Base-by-base conservation (phyloP, 2,113 vertebrate species). In the Psittacus erithacus region DNA sequence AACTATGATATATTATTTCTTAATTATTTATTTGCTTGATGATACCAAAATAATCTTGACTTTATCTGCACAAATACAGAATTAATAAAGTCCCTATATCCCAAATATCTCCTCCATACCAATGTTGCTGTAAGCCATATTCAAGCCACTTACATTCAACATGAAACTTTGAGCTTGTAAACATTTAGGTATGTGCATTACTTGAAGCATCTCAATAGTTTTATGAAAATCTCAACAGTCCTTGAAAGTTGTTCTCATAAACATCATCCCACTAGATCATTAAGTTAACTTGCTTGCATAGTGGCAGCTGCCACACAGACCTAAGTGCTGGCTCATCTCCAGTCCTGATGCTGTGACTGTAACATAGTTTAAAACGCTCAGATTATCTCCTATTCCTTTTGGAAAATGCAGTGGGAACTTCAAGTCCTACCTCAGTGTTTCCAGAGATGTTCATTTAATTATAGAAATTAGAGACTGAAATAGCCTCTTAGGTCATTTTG, bases 341-440 rank as follows among this genome's bases (percentile, higher is more conserved):
- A 85, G 14, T 64, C 41, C 33, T 35, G 29, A 47, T 73, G 43
- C 25, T 79, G 31, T 41, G 62, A 38, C 55, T 65, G 41, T 33
- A 71, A 35, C 17, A 65, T 49, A 91, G 23, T 49, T 63, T 86
- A 90, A 75, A 88, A 80, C 52, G 80, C 38, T 67, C 95, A 90
- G 50, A 68, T 94, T 95, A 91, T 93, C 53, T 95, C 53, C 67
- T 62, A 43, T 89, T 82, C 57, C 57, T 96, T 82, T 91, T 78
- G 86, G 69, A 97, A 97, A 88, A 82, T 25, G 64, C 68, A 62
- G 31, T 14, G 22, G 46, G 57, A 69, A 88, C 71, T 94, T 90
- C 73, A 93, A 93, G 85, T 92, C 96, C 59, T n/a, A 85, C 68
- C 38, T 92, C 68, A 82, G 17, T 77, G 16, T 78, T 83, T 93